phyloP scores from a whole-genome alignment of 2,888 invertebrate species.

The Odontomyia ornata region DNA sequence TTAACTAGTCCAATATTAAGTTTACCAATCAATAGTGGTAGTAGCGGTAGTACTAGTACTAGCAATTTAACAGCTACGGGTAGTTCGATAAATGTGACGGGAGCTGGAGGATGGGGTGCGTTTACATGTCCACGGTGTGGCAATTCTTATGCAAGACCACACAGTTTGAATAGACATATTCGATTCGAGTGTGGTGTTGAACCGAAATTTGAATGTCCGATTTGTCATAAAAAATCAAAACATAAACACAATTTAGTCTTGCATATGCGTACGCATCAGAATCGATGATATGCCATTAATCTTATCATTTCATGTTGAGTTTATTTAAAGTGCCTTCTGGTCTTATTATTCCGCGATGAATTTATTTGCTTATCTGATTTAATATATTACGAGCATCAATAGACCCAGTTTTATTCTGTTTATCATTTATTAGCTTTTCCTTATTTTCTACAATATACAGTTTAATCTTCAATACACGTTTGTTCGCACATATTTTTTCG shows the following conservation, averaged over 20 bases:
- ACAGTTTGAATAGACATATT: constrained; percentile 68
- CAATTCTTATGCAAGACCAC: constrained; percentile 68
- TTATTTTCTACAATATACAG: no score
- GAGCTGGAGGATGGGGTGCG: constrained; percentile 57
- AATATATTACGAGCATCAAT: no score
- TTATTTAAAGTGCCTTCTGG: not conserved
- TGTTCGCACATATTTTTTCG: no score
- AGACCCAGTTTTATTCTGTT: no score
- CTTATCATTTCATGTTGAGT: not conserved
- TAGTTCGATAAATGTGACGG: not conserved
- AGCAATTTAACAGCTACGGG: constrained; percentile 31
- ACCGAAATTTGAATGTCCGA: constrained; percentile 70
- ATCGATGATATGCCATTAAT: constrained; percentile 61
- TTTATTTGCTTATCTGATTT: no score
- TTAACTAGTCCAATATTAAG: constrained; percentile 49
- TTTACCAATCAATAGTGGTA: constrained; percentile 45
- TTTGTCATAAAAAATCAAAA: constrained; percentile 70
- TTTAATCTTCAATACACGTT: no score
- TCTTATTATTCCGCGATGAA: no score
- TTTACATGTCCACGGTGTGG: constrained; percentile 68
- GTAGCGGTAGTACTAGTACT: constrained; percentile 48
- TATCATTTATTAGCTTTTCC: no score
- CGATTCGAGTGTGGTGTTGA: constrained; percentile 71
- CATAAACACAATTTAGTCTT: constrained; percentile 65
- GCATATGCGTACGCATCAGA: constrained; percentile 65